These are phyloP conservation scores for Lasioglossum leucozonium DNA, from an alignment of 2,888 invertebrate species.

Conservation along the genomic window DNA sequence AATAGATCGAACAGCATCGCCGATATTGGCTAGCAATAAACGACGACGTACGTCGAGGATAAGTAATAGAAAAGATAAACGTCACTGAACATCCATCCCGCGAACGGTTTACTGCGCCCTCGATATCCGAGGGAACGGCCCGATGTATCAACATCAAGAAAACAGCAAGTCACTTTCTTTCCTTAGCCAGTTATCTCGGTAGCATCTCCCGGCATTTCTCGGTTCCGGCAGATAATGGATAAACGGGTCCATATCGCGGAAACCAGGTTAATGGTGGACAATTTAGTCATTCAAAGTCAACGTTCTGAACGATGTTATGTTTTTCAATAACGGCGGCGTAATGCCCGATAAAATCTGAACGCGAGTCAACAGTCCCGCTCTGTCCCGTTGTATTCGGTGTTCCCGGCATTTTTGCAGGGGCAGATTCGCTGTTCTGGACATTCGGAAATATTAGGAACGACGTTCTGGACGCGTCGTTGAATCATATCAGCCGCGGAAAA, in stretches of 20 bases:
- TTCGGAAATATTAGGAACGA: not conserved
- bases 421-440: not conserved
- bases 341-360: conserved; percentile 45
- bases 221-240: conserved; percentile 54
- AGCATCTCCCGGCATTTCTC: conserved; percentile 47
- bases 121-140: not conserved
- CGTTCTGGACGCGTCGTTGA: not conserved
- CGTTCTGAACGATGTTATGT: conserved; percentile 36
- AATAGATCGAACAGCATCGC: not conserved
- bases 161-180: conserved; percentile 46
- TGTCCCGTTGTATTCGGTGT: not conserved
- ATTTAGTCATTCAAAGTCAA: conserved; percentile 50
- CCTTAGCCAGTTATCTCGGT: conserved; percentile 38
- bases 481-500: not conserved
- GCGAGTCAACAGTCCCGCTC: conserved; percentile 32
- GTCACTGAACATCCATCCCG: not conserved
- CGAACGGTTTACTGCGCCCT: not conserved
- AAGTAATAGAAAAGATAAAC: not conserved
- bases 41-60: not conserved
- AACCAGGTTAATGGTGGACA: conserved; percentile 68
- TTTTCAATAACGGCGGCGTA: conserved; percentile 41
- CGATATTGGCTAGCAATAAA: not conserved
- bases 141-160: conserved; percentile 13
- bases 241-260: conserved; percentile 57
- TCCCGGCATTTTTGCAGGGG: not conserved